phyloP scores from a whole-genome alignment of 2,113 vertebrate species.

The Calyptomena viridis region DNA sequence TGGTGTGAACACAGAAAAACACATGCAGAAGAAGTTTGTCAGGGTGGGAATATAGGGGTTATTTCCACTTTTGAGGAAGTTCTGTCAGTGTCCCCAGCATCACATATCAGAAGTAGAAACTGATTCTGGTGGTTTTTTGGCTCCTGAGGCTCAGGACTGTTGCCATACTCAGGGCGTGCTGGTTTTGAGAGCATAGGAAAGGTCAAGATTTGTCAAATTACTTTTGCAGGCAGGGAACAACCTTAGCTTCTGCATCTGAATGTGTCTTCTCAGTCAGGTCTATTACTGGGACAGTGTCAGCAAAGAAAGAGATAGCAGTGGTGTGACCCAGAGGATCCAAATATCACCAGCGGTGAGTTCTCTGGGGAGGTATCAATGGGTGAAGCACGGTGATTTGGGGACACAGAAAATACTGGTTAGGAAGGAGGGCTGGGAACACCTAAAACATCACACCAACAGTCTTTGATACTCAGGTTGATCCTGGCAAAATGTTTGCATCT shows the following conservation, averaged over 20 bases:
- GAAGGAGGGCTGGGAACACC: neutral
- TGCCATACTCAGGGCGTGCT: fast-evolving
- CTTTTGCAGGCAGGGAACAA: neutral
- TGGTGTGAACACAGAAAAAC: neutral
- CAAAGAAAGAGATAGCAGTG: neutral
- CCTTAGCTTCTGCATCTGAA: neutral
- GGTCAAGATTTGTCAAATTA: neutral
- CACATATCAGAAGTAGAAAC: neutral
- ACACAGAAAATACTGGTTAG: neutral
- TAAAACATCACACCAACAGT: neutral
- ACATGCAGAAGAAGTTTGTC: neutral
- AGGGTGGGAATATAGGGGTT: neutral
- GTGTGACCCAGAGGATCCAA: neutral
- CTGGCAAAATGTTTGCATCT: neutral
- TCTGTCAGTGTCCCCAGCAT: neutral
- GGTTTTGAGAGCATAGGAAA: neutral
- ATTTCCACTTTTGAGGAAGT: neutral
- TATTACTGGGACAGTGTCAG: neutral
- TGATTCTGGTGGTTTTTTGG: neutral
- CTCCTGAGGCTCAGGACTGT: neutral
- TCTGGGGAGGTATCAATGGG: neutral
- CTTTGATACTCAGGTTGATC: neutral
- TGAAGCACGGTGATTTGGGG: neutral
- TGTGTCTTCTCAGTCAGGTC: neutral
- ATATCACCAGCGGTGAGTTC: neutral